phyloP scores from a whole-genome alignment of 2,888 invertebrate species.

The Xestia c-nigrum region DNA sequence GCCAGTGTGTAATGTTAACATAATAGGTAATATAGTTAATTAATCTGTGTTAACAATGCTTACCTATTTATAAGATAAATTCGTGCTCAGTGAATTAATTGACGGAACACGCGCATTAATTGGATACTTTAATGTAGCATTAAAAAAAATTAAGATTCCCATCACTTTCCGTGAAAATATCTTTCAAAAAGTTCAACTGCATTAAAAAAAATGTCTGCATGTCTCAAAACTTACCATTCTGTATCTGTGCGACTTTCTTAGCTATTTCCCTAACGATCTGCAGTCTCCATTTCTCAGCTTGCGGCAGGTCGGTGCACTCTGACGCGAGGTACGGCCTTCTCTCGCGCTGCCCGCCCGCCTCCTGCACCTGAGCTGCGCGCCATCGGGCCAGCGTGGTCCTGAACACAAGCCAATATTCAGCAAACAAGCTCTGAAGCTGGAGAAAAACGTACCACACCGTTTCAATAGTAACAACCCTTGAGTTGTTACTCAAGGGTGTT shows the following conservation, averaged over 20 bases:
- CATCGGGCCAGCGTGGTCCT: slow-evolving; percentile 99
- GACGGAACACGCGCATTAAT: too few species aligned
- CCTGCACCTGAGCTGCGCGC: slow-evolving; percentile 98
- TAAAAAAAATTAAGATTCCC: too few species aligned
- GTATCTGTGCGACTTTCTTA: slow-evolving; percentile 99
- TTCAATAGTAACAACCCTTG: not conserved
- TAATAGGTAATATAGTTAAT: too few species aligned
- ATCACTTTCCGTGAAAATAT: not conserved
- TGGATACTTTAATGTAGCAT: too few species aligned
- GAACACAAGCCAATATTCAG: not conserved
- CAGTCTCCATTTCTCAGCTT: slow-evolving; percentile 98
- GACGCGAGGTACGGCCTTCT: slow-evolving; percentile 98
- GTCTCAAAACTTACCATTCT: slow-evolving; percentile 93
- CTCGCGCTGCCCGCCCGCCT: slow-evolving; percentile 96
- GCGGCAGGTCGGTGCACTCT: slow-evolving; percentile 97
- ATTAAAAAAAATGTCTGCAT: not conserved
- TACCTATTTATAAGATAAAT: not conserved
- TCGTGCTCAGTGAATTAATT: too few species aligned
- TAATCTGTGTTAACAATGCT: not conserved
- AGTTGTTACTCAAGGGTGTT: not conserved
- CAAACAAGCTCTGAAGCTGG: not conserved
- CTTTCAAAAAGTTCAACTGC: not conserved
- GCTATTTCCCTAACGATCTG: slow-evolving; percentile 99
- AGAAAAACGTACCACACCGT: not conserved
- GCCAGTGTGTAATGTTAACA: not conserved